Percentiles rank a stretch among this genome's conserved stretches.
Conservation (phyloP, 2,113 vertebrate species). For the Pterocles orientalis region DNA sequence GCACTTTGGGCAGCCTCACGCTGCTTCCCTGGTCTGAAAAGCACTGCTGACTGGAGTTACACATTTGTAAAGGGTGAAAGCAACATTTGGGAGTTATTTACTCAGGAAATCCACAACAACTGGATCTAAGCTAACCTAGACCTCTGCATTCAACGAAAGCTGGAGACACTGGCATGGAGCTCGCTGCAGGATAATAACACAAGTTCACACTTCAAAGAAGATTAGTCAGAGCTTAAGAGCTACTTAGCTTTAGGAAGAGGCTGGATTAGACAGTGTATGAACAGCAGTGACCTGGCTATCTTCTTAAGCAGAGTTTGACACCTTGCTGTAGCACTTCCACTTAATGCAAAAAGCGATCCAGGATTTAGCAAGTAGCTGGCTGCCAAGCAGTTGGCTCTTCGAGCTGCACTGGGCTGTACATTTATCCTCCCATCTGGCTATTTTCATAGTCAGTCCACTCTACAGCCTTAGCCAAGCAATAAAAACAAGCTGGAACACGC, state of each 20-base stretch:
- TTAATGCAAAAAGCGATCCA: background rate
- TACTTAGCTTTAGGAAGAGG: constrained; percentile 16
- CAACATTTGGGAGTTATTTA: background rate
- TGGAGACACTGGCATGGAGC: background rate
- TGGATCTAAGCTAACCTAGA: background rate
- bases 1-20: background rate
- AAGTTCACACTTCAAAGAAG: constrained; percentile 38
- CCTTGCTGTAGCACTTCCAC: background rate
- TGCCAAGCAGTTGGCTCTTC: background rate
- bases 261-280: constrained; percentile 33
- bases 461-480: background rate
- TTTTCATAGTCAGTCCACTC: background rate
- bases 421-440: background rate
- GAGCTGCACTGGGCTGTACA: background rate
- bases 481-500: background rate
- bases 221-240: constrained; percentile 45
- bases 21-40: background rate
- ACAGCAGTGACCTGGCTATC: constrained; percentile 12
- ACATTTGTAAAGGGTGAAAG: background rate
- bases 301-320: constrained; percentile 27
- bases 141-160: background rate
- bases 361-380: background rate
- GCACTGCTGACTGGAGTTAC: background rate
- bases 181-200: background rate
- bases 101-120: background rate